Conservation (phyloP, 2,888 invertebrate species). For the Conops quadrifasciatus region DNA sequence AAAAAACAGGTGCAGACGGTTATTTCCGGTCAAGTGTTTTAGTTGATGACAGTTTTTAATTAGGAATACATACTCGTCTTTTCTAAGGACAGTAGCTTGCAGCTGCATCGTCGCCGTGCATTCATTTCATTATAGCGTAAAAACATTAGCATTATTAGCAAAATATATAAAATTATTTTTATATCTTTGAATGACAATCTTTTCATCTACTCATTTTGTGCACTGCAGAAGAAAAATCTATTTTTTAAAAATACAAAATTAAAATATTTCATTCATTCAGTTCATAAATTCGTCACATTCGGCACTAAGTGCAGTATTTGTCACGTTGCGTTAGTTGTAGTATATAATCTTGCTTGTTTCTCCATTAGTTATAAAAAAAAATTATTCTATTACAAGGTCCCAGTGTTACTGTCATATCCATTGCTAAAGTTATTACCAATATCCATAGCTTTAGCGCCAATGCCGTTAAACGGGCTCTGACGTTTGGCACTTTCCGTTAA, state of each 20-base stretch:
- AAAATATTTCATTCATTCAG: slow-evolving; percentile 25
- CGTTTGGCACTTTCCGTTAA: slow-evolving; percentile 14
- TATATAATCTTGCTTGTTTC: neutral
- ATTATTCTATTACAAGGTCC: slow-evolving; percentile 7
- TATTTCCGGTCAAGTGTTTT: too few species aligned
- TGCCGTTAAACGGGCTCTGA: slow-evolving; percentile 9
- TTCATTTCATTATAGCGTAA: too few species aligned
- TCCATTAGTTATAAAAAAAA: neutral
- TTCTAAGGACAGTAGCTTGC: too few species aligned
- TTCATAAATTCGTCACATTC: slow-evolving; percentile 4
- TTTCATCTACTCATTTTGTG: too few species aligned
- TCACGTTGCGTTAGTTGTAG: neutral
- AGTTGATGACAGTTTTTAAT: too few species aligned
- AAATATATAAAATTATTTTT: too few species aligned
- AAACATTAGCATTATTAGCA: too few species aligned
- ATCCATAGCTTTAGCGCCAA: slow-evolving; percentile 5
- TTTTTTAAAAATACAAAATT: slow-evolving; percentile 12
- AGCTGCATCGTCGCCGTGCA: too few species aligned
- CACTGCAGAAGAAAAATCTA: too few species aligned
- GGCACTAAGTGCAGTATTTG: neutral
- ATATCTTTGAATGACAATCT: too few species aligned
- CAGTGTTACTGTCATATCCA: slow-evolving; percentile 14
- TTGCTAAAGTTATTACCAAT: neutral
- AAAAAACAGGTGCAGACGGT: too few species aligned
- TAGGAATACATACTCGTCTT: too few species aligned